A percentile compares a stretch with the other conserved stretches of the same genome.
phyloP scores from a whole-genome alignment of 2,113 vertebrate species.

The Ochotona princeps region DNA sequence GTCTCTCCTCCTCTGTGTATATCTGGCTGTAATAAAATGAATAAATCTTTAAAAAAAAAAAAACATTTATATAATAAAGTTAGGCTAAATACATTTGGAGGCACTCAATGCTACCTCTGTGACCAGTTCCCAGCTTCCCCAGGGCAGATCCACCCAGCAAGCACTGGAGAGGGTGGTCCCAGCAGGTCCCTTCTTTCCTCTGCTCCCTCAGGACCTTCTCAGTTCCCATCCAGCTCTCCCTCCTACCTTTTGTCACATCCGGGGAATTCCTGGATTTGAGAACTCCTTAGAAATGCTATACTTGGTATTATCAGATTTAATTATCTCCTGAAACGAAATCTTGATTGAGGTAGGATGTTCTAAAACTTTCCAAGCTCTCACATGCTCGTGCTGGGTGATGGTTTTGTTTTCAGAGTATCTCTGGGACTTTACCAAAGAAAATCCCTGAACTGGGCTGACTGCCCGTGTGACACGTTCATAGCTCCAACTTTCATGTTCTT shows the following conservation, averaged over 20 bases:
- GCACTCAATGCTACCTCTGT: constrained; percentile 2
- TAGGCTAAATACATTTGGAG: background rate
- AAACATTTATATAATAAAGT: background rate
- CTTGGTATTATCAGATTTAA: background rate
- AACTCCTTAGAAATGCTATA: constrained; percentile 27
- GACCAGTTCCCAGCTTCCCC: background rate
- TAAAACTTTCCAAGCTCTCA: background rate
- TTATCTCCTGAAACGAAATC: background rate
- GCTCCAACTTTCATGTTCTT: background rate
- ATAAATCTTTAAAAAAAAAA: no score
- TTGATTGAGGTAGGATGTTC: background rate
- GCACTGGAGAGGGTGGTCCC: background rate
- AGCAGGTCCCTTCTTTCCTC: background rate
- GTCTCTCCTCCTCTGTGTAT: no score
- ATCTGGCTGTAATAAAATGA: no score
- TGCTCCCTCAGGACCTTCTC: background rate
- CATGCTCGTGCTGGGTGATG: background rate
- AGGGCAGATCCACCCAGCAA: background rate
- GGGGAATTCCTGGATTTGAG: background rate
- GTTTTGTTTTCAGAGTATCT: background rate
- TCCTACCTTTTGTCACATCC: background rate
- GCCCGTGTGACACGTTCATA: background rate
- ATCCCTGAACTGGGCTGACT: background rate
- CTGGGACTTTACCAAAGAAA: constrained; percentile 37
- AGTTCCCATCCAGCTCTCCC: no score